Evolutionary conservation across 2,888 invertebrate genomes (phyloP), one percentile per base, ranked within the genome.

Genomic region (Hemithea aestivaria): DNA sequence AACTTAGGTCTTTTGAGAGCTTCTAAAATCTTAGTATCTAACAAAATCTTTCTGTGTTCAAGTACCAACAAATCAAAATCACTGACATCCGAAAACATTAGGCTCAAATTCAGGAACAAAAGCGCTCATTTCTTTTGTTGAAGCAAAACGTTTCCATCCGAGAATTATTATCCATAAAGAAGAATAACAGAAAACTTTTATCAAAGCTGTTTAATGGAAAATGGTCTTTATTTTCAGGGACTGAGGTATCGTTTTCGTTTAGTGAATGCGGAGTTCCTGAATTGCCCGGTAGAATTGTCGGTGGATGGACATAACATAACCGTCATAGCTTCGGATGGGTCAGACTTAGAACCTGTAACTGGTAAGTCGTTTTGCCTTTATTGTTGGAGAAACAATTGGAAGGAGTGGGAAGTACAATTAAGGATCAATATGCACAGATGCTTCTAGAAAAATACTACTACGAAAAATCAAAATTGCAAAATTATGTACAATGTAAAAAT

Each of bases 241-340:
- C 80, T 81, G 30, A 79, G 90, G 10, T 92, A 94, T 63, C 87
- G 93, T 40, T 92, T 94, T 56, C 84, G 94, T 27, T 57, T 93
- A 10, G 91, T 94, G 46, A 93, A 93, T 55, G 92, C 93, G 1
- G 93, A 92, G 50, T 92, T 93, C 53, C 76, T 94, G 10, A 93
- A 94, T 62, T 94, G 94, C 54, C 94, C 94, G 0, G 89, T 94
- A 41, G 90, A 92, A 56, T 65, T 94, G 36, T 92, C 93, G 0
- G 81, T 94, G 7, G 94, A 94, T 56, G 90, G 92, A 67, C 94
- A 94, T 63, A 91, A 89, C 0, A 63, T 94, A 33, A 87, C 81
- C 0, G 85, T 93, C 6, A 90, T 94, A 29, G 90, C 90, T 40
- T 89, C 91, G 4, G 94, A 94, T 70, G 93, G 93, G 1, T 89